phyloP scores from a whole-genome alignment of 2,113 vertebrate genomes.

The Grus americana region DNA sequence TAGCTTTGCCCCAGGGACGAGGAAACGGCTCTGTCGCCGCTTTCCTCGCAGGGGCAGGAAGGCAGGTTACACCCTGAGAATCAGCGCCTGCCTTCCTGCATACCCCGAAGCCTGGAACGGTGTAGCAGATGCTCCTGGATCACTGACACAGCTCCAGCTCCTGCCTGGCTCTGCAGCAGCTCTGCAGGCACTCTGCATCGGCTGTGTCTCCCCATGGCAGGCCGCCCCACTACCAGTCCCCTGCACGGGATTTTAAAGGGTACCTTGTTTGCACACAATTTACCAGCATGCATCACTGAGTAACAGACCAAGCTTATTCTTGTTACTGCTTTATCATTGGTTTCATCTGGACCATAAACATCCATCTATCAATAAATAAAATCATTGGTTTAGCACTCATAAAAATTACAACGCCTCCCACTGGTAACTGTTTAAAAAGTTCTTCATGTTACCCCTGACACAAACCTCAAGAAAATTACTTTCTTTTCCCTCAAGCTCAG shows the following conservation, averaged over 20 bases:
- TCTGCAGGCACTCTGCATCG: not conserved
- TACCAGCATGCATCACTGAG: not conserved
- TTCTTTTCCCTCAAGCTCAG: not conserved
- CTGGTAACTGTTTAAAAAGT: not conserved
- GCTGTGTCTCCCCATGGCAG: not conserved
- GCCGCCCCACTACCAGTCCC: not conserved
- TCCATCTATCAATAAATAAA: slow-evolving; percentile 66
- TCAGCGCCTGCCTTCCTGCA: not conserved
- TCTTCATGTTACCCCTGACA: not conserved
- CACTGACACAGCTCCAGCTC: not conserved
- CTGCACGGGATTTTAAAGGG: not conserved
- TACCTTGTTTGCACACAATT: not conserved
- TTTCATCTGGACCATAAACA: slow-evolving; percentile 53
- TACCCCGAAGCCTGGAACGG: not conserved
- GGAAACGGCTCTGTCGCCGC: not conserved
- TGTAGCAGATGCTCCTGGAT: not conserved
- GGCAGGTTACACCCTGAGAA: not conserved
- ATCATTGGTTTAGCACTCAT: slow-evolving; percentile 57
- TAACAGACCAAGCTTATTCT: not conserved
- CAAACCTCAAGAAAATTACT: not conserved
- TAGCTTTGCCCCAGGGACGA: not conserved
- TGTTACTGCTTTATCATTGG: slow-evolving; percentile 61
- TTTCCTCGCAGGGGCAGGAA: not conserved
- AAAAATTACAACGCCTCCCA: slow-evolving; percentile 4
- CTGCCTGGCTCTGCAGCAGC: not conserved